Evolutionary conservation across 2,888 invertebrate genomes (phyloP).

Genomic region (Hofmannophila pseudospretella): DNA sequence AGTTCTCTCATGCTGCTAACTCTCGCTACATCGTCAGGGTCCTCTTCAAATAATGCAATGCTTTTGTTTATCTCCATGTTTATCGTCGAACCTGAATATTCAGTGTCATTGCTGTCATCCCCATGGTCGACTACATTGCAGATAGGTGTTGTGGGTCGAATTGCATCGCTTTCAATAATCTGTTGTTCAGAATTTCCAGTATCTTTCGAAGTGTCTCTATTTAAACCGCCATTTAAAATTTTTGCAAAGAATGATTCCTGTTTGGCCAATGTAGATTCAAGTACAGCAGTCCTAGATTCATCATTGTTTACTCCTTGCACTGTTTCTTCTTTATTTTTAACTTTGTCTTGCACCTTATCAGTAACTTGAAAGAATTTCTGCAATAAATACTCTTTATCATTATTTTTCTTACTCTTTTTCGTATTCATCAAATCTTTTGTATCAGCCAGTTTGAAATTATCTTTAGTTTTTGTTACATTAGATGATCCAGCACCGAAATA

Average conservation of each 20-base stretch:
- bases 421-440: constrained; percentile 17
- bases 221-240: constrained; percentile 35
- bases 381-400: constrained; percentile 49
- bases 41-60: constrained; percentile 61
- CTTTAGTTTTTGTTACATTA: constrained; percentile 30
- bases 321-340: constrained; percentile 18
- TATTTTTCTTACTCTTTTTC: constrained; percentile 20
- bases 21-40: constrained; percentile 43
- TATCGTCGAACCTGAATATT: constrained; percentile 64
- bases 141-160: constrained; percentile 35
- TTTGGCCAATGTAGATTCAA: constrained; percentile 45
- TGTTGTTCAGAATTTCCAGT: constrained; percentile 10
- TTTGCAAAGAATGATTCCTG: constrained; percentile 71
- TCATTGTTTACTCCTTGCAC: constrained; percentile 5
- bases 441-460: constrained; percentile 21
- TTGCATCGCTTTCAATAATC: constrained; percentile 9
- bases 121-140: constrained; percentile 44
- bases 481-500: constrained; percentile 73
- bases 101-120: constrained; percentile 58
- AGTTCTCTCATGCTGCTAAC: constrained; percentile 53
- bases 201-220: constrained; percentile 5
- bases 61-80: constrained; percentile 69
- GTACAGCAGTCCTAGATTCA: constrained; percentile 11
- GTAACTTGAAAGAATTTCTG: constrained; percentile 39
- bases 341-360: constrained; percentile 15